These are phyloP conservation scores for Hypercompe scribonia DNA, from an alignment of 2,888 invertebrate species.

Conservation along the genomic window DNA sequence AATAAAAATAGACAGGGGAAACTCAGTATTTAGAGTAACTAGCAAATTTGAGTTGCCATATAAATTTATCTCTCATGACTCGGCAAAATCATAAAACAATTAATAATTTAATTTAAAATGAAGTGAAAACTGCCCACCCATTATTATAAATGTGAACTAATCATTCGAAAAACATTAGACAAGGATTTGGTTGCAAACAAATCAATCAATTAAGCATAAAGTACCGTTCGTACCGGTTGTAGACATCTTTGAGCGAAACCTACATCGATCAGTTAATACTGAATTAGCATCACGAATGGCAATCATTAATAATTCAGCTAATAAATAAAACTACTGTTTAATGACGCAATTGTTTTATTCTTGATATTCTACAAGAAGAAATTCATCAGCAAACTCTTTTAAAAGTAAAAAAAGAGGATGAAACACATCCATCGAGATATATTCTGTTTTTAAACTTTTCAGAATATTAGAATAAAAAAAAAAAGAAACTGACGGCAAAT, in stretches of 20 bases:
- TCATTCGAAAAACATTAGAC: conserved; percentile 2
- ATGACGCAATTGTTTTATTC: conserved; percentile 9
- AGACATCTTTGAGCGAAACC: conserved; percentile 15
- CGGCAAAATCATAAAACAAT: background rate
- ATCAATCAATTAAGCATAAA: conserved; percentile 23
- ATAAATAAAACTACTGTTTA: conserved; percentile 26
- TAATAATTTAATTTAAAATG: background rate
- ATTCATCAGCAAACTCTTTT: too few species aligned
- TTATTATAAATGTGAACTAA: background rate
- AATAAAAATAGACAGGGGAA: background rate
- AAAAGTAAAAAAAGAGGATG: background rate
- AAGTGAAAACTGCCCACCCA: background rate
- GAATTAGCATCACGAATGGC: conserved; percentile 31
- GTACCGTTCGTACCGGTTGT: conserved; percentile 17
- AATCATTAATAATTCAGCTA: conserved; percentile 41
- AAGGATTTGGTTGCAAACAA: conserved; percentile 8
- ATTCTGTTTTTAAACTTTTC: background rate
- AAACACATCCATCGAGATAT: background rate
- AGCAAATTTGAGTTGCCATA: background rate
- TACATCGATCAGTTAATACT: conserved; percentile 34
- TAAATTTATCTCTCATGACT: background rate
- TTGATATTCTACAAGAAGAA: too few species aligned
- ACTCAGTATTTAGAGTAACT: too few species aligned
- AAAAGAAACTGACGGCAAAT: background rate
- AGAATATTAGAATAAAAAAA: background rate